Evolutionary conservation across 2,113 vertebrate species (phyloP).

Genomic region (Hippocampus zosterae): DNA sequence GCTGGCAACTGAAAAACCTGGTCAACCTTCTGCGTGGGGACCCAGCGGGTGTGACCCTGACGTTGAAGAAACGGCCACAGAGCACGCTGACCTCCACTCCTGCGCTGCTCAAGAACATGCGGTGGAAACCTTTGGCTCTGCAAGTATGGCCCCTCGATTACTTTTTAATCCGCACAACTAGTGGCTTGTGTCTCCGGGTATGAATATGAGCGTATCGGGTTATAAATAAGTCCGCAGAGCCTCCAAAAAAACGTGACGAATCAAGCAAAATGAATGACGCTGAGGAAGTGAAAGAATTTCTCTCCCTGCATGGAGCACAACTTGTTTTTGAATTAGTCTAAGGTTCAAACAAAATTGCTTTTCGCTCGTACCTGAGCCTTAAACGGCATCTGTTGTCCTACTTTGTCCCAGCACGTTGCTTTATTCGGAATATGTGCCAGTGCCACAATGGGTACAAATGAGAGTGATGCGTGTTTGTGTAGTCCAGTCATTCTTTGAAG

Average conservation of each 20-base stretch:
- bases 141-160: slow-evolving; percentile 54
- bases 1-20: slow-evolving; percentile 78
- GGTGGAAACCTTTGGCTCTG: slow-evolving; percentile 77
- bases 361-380: slow-evolving; percentile 25
- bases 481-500: slow-evolving; percentile 54
- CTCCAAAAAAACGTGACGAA: background rate
- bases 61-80: slow-evolving; percentile 76
- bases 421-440: slow-evolving; percentile 32
- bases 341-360: slow-evolving; percentile 7
- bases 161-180: slow-evolving; percentile 10
- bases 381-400: slow-evolving; percentile 60
- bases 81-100: slow-evolving; percentile 76
- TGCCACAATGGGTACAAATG: slow-evolving; percentile 44
- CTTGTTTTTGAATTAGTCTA: slow-evolving; percentile 17
- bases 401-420: slow-evolving; percentile 42
- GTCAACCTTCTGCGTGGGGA: slow-evolving; percentile 75
- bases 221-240: slow-evolving; percentile 18
- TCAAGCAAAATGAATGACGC: background rate
- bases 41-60: slow-evolving; percentile 72
- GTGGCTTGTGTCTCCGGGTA: slow-evolving; percentile 2
- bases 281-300: background rate
- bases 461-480: slow-evolving; percentile 42
- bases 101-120: slow-evolving; percentile 78
- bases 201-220: slow-evolving; percentile 2
- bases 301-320: background rate